Percentiles rank a stretch among this genome's conserved stretches.
Conservation (phyloP, 1,140 invertebrate genomes). For the Scaptodrosophila lebanonensis region DNA sequence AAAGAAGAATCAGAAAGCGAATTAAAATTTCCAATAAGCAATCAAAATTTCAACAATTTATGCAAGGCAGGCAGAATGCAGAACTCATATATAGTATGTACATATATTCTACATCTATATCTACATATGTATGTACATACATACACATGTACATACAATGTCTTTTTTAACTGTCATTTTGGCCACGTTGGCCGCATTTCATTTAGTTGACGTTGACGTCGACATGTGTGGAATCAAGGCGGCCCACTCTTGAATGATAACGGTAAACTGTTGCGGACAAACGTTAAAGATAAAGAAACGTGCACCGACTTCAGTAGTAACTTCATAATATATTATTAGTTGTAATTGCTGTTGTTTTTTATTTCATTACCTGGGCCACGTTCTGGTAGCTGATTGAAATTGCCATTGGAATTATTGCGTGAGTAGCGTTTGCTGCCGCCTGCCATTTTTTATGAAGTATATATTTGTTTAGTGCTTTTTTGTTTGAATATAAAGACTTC, state of each 20-base stretch:
- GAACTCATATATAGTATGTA: too few species aligned
- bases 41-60: not conserved
- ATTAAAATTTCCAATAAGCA: constrained; percentile 8
- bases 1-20: constrained; percentile 14
- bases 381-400: constrained; percentile 67
- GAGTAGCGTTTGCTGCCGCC: constrained; percentile 70
- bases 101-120: too few species aligned
- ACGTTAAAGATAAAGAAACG: too few species aligned
- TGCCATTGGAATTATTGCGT: constrained; percentile 73
- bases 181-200: constrained; percentile 51
- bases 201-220: constrained; percentile 53
- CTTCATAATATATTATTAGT: constrained; percentile 18
- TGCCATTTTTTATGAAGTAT: constrained; percentile 55
- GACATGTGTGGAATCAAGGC: constrained; percentile 7
- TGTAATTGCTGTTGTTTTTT: constrained; percentile 4
- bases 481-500: constrained; percentile 30
- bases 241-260: constrained; percentile 26
- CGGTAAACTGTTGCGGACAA: constrained; percentile 24
- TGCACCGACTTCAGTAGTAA: constrained; percentile 17
- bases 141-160: constrained; percentile 6
- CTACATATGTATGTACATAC: constrained; percentile 8
- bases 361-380: constrained; percentile 75
- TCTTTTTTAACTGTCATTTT: constrained; percentile 23
- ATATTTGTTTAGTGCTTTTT: constrained; percentile 8
- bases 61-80: constrained; percentile 19